Evolutionary conservation across 2,113 vertebrate species (phyloP).

Genomic region (Ageneiosus marmoratus): DNA sequence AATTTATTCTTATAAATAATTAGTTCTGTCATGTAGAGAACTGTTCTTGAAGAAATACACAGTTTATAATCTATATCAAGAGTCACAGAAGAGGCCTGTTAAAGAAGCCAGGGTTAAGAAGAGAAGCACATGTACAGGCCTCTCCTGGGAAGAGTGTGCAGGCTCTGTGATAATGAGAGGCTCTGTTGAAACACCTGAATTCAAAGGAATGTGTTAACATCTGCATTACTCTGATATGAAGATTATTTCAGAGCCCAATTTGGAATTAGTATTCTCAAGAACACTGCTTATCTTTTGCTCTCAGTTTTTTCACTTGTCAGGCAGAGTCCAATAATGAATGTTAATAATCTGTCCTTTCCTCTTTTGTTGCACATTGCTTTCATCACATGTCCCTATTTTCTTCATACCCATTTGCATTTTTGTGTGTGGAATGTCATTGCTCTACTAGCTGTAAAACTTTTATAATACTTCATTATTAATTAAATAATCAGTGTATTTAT

Average conservation of each 20-base stretch:
- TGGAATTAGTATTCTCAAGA: neutral
- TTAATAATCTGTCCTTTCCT: constrained; percentile 19
- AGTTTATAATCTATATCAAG: neutral
- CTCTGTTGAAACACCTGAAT: constrained; percentile 33
- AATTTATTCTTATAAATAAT: constrained; percentile 8
- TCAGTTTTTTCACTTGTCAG: neutral
- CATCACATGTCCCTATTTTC: neutral
- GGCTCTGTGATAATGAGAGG: constrained; percentile 37
- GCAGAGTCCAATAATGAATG: constrained; percentile 18
- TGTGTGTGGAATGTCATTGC: neutral
- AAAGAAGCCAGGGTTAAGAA: neutral
- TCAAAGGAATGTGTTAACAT: constrained; percentile 31
- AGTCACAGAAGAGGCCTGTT: neutral
- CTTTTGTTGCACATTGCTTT: neutral
- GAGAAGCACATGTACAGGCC: constrained; percentile 1
- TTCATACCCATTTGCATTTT: neutral
- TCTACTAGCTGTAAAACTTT: neutral
- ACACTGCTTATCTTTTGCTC: constrained; percentile 16
- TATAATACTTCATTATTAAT: neutral
- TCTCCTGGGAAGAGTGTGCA: constrained; percentile 29
- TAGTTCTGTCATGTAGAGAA: neutral
- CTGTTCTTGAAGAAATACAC: neutral
- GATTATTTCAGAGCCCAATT: constrained; percentile 21
- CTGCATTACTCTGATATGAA: constrained; percentile 40
- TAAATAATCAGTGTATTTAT: too few relatives aligned